phyloP scores from a whole-genome alignment of 2,888 invertebrate species.

The Yponomeuta cagnagella region DNA sequence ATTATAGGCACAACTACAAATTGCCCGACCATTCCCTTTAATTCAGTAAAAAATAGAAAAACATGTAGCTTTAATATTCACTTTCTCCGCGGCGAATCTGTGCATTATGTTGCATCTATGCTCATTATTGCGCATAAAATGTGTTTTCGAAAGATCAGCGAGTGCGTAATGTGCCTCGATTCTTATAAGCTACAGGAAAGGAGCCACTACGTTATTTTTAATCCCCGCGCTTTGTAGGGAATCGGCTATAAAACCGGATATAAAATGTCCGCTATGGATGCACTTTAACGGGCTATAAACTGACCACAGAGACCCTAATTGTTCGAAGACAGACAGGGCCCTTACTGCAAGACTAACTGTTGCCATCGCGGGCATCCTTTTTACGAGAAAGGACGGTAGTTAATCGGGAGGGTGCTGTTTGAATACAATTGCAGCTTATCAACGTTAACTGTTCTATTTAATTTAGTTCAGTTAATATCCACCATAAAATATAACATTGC shows the following conservation, averaged over 20 bases:
- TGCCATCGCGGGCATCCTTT: constrained; percentile 40
- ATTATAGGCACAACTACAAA: neutral
- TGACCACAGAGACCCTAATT: constrained; percentile 56
- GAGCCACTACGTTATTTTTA: constrained; percentile 32
- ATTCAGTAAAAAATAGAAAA: neutral
- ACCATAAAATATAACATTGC: neutral
- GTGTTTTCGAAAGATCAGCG: neutral
- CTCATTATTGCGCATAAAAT: neutral
- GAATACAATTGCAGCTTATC: constrained; percentile 1
- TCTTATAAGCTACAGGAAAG: constrained; percentile 26
- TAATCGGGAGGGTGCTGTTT: neutral
- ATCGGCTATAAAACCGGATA: constrained; percentile 48
- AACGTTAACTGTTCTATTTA: neutral
- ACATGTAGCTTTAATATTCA: neutral
- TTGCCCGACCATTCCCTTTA: neutral
- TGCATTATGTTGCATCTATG: neutral
- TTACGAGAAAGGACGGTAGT: constrained; percentile 2
- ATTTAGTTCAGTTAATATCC: neutral
- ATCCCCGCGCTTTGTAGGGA: constrained; percentile 27
- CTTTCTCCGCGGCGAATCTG: neutral
- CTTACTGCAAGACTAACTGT: constrained; percentile 36
- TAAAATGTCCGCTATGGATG: constrained; percentile 50
- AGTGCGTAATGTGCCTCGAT: neutral
- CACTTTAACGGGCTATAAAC: constrained; percentile 60
- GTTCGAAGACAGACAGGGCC: constrained; percentile 36